These are phyloP conservation scores for Seriola rivoliana DNA, from an alignment of 2,113 vertebrate genomes.

Conservation along the genomic window DNA sequence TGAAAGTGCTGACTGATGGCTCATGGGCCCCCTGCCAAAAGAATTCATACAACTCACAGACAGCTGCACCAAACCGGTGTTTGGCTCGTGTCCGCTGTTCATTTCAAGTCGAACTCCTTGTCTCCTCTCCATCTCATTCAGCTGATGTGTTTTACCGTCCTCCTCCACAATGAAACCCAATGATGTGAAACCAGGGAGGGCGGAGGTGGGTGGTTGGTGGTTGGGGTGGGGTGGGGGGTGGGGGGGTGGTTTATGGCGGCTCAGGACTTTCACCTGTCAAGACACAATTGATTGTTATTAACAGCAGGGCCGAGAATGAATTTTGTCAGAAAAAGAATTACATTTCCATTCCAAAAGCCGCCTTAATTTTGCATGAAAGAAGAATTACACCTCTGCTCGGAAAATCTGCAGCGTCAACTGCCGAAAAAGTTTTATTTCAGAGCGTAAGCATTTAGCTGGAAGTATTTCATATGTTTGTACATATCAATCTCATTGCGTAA, in stretches of 20 bases:
- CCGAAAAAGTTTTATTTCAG: slow-evolving; percentile 47
- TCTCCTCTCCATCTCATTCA: slow-evolving; percentile 58
- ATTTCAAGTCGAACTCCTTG: slow-evolving; percentile 2
- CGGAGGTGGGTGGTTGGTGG: background rate
- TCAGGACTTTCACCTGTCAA: slow-evolving; percentile 62
- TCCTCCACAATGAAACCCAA: slow-evolving; percentile 73
- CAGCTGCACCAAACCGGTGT: background rate
- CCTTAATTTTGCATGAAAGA: slow-evolving; percentile 51
- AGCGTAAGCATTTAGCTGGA: slow-evolving; percentile 30
- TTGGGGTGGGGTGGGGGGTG: background rate
- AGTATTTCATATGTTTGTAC: slow-evolving; percentile 42
- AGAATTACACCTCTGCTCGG: slow-evolving; percentile 22
- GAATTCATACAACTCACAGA: slow-evolving; percentile 1
- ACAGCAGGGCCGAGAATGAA: slow-evolving; percentile 55
- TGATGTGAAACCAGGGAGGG: slow-evolving; percentile 56
- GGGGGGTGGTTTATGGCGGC: slow-evolving; percentile 66
- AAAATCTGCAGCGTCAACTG: slow-evolving; percentile 59
- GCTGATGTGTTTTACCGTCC: slow-evolving; percentile 70
- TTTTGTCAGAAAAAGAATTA: slow-evolving; percentile 43
- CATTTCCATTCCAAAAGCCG: slow-evolving; percentile 47
- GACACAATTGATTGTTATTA: slow-evolving; percentile 69
- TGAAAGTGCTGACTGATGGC: slow-evolving; percentile 22
- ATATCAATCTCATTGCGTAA: slow-evolving; percentile 21
- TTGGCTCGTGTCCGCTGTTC: background rate
- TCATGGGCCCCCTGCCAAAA: background rate